Percentiles rank a stretch among this genome's conserved stretches.
Conservation (phyloP, 2,797 vertebrate genomes). For the Centroberyx gerrardi region DNA sequence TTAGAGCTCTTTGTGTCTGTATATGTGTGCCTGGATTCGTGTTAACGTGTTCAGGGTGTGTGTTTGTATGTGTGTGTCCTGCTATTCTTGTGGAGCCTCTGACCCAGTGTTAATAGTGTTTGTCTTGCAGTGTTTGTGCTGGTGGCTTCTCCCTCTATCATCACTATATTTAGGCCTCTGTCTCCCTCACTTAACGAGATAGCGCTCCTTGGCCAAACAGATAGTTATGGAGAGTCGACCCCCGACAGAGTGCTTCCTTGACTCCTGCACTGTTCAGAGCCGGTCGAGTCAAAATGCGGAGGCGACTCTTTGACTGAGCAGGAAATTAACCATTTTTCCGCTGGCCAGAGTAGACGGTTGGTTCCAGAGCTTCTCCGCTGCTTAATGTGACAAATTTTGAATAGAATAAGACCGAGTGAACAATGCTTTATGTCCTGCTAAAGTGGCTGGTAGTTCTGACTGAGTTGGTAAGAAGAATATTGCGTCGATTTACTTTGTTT, state of each 20-base stretch:
- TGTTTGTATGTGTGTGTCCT: background rate
- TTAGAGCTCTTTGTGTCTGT: background rate
- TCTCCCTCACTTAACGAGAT: constrained; percentile 43
- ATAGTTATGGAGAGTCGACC: constrained; percentile 27
- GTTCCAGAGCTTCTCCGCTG: background rate
- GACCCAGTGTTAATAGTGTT: constrained; percentile 54
- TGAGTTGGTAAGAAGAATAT: too few species aligned
- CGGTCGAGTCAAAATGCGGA: constrained; percentile 11
- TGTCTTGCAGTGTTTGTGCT: constrained; percentile 54
- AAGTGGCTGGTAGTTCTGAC: too few species aligned
- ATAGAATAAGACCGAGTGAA: background rate
- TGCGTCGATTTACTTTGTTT: too few species aligned
- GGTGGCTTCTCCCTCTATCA: constrained; percentile 28
- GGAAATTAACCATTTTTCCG: background rate
- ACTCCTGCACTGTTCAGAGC: background rate
- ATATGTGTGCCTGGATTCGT: background rate
- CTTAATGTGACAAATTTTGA: background rate
- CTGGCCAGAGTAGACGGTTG: background rate
- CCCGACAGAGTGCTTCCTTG: background rate
- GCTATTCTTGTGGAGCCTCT: constrained; percentile 36
- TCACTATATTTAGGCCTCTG: constrained; percentile 50
- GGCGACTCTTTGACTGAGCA: background rate
- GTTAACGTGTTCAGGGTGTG: background rate
- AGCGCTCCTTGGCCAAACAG: constrained; percentile 27
- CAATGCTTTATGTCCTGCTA: too few species aligned